phyloP scores from a whole-genome alignment of 2,888 invertebrate species.

The Heliconius hortense region DNA sequence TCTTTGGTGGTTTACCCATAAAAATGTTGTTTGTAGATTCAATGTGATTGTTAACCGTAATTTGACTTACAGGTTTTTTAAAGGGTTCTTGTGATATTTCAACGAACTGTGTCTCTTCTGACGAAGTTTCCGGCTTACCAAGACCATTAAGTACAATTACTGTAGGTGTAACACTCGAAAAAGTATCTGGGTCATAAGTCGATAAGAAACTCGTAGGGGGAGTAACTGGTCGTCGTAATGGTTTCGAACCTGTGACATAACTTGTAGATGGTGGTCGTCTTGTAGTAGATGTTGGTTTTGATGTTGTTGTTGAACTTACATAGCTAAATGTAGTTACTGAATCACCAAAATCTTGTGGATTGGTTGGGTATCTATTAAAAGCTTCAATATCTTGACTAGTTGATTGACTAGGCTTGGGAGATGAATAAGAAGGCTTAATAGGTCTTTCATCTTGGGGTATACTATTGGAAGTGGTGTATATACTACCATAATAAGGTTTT shows the following conservation, averaged over 20 bases:
- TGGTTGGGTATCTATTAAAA: conserved; percentile 72
- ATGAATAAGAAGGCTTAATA: conserved; percentile 59
- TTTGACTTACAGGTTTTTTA: conserved; percentile 74
- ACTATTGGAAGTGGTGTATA: conserved; percentile 63
- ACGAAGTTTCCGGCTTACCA: conserved; percentile 57
- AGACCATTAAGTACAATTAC: conserved; percentile 70
- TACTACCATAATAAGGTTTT: conserved; percentile 55
- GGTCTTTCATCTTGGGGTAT: conserved; percentile 59
- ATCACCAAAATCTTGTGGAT: conserved; percentile 69
- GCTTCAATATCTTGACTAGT: conserved; percentile 76
- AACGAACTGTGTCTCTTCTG: conserved; percentile 67
- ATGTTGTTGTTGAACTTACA: conserved; percentile 65
- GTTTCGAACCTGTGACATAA: conserved; percentile 73
- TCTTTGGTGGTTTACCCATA: conserved; percentile 63
- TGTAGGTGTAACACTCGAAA: conserved; percentile 76
- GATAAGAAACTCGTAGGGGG: conserved; percentile 54
- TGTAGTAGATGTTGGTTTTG: conserved; percentile 61
- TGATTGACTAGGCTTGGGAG: conserved; percentile 67
- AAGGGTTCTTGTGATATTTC: conserved; percentile 79
- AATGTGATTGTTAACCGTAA: conserved; percentile 84
- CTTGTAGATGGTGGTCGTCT: conserved; percentile 73
- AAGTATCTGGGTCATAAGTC: conserved; percentile 67
- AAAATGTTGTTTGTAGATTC: conserved; percentile 81
- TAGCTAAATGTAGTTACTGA: conserved; percentile 69
- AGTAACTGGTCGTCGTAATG: conserved; percentile 75